phyloP scores from a whole-genome alignment of 2,888 invertebrate genomes.

The Bimastos eiseni region DNA sequence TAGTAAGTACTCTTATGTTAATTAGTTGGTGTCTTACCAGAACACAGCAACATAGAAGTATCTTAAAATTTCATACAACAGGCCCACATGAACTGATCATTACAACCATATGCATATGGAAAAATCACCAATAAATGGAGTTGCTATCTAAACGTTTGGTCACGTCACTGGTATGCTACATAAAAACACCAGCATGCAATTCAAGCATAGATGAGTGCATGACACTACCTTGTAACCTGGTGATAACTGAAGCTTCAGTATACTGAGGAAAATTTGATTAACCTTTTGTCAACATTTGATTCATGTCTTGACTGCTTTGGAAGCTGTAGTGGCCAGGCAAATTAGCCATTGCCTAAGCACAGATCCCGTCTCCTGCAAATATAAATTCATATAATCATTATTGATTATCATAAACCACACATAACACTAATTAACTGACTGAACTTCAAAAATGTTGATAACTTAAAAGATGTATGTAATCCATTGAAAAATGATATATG shows the following conservation, averaged over 20 bases:
- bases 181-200: not conserved
- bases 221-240: not conserved
- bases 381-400: not conserved
- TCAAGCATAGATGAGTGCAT: not conserved
- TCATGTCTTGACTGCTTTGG: not conserved
- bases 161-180: not conserved
- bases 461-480: not conserved
- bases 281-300: slow-evolving; percentile 22
- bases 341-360: not conserved
- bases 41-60: too few species aligned
- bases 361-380: not conserved
- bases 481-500: not conserved
- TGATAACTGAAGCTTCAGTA: not conserved
- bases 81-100: not conserved
- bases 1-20: too few species aligned
- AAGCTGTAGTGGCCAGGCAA: slow-evolving; percentile 18
- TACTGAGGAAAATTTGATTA: slow-evolving; percentile 13
- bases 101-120: not conserved
- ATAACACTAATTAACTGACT: not conserved
- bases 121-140: not conserved
- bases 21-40: too few species aligned
- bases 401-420: not conserved
- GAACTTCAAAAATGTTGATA: not conserved
- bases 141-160: not conserved
- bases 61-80: not conserved